Conservation (phyloP, 2,888 invertebrate species). For the Cataglyphis altisquamis region DNA sequence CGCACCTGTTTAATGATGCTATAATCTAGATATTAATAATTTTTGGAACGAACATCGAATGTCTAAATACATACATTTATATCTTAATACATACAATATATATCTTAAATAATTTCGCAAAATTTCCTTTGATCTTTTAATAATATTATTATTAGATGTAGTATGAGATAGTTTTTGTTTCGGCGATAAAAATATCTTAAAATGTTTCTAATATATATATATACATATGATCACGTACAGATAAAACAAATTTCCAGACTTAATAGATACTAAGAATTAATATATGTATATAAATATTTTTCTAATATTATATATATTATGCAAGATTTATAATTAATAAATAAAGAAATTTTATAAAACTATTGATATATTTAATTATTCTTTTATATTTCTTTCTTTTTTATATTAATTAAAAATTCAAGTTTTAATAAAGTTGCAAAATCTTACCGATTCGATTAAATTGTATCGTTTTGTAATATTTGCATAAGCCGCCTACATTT, state of each 20-base stretch:
- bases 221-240: not conserved
- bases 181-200: not conserved
- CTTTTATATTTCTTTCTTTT: not conserved
- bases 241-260: not conserved
- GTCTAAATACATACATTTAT: not conserved
- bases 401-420: not conserved
- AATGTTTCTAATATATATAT: not conserved
- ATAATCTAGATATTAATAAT: not conserved
- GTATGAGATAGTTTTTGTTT: not conserved
- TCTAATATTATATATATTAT: not conserved
- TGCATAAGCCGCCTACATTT: not conserved
- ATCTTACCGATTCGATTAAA: not conserved
- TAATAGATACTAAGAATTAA: not conserved
- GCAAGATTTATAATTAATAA: not conserved
- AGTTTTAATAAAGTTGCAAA: not conserved
- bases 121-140: not conserved
- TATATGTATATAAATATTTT: not conserved
- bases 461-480: not conserved
- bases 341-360: not conserved
- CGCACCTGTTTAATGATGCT: too few species aligned
- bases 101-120: not conserved
- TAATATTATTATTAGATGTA: not conserved
- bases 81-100: too few species aligned
- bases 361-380: not conserved
- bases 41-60: not conserved